Percentiles rank a stretch among this genome's conserved stretches.
phyloP scores from a whole-genome alignment of 2,797 vertebrate genomes.

The Antrozous pallidus region DNA sequence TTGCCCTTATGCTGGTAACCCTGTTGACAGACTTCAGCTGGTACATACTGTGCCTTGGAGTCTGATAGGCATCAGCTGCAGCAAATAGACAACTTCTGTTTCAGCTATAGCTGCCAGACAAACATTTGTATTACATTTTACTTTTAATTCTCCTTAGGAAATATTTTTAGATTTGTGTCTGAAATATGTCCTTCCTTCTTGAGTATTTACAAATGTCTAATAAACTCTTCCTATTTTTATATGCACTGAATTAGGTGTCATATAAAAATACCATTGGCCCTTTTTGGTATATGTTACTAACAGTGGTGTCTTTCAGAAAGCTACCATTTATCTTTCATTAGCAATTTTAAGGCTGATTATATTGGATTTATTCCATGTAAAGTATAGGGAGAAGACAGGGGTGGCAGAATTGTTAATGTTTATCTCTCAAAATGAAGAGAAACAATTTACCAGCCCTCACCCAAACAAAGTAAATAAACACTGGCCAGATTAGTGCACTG shows the following conservation, averaged over 20 bases:
- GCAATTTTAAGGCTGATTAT: slow-evolving; percentile 4
- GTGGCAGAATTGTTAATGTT: not conserved
- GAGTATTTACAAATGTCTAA: slow-evolving; percentile 33
- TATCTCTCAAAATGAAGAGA: not conserved
- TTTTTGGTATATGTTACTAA: not conserved
- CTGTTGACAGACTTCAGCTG: slow-evolving; percentile 76
- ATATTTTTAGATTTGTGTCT: slow-evolving; percentile 20
- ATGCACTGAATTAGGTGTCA: not conserved
- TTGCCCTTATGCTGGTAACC: slow-evolving; percentile 67
- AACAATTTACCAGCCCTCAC: not conserved
- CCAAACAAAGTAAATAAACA: not conserved
- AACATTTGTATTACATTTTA: not conserved
- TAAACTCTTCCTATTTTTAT: not conserved
- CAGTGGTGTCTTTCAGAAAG: not conserved
- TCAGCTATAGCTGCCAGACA: slow-evolving; percentile 41
- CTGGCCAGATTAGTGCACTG: not conserved
- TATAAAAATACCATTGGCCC: not conserved
- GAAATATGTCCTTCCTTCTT: slow-evolving; percentile 14
- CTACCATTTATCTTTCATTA: slow-evolving; percentile 41
- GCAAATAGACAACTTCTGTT: slow-evolving; percentile 52
- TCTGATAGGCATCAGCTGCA: slow-evolving; percentile 57
- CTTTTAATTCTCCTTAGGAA: slow-evolving; percentile 16
- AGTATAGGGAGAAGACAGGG: not conserved
- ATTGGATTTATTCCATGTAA: slow-evolving; percentile 28
- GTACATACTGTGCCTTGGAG: not conserved